phyloP scores from a whole-genome alignment of 2,113 vertebrate genomes.

The Petroica traversi region DNA sequence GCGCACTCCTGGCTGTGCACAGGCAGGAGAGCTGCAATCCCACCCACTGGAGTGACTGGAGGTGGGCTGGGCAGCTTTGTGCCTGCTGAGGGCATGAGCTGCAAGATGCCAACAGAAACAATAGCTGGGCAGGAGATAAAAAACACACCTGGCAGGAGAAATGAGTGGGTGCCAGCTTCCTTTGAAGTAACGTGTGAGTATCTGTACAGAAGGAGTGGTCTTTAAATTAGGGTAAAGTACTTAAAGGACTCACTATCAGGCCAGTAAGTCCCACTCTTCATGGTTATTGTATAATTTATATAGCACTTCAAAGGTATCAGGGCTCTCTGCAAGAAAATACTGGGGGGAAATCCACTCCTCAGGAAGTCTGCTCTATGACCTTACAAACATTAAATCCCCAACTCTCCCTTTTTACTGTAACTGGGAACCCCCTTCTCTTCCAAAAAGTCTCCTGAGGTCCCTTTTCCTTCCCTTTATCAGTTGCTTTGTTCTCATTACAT shows the following conservation, averaged over 20 bases:
- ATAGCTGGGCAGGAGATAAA: not conserved
- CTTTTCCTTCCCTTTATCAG: not conserved
- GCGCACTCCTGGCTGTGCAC: not conserved
- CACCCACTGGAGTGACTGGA: rapidly evolving
- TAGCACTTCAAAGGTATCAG: not conserved
- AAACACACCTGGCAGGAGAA: not conserved
- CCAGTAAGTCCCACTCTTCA: not conserved
- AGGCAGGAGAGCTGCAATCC: not conserved
- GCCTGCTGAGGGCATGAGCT: not conserved
- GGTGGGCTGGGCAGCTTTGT: not conserved
- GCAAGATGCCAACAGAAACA: not conserved
- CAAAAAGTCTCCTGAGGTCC: not conserved
- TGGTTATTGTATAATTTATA: not conserved
- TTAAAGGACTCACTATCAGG: not conserved
- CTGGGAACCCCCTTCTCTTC: not conserved
- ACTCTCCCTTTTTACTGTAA: not conserved
- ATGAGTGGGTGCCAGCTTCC: not conserved
- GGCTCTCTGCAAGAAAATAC: not conserved
- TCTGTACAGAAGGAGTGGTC: not conserved
- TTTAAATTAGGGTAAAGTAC: not conserved
- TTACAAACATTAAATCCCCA: not conserved
- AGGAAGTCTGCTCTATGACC: not conserved
- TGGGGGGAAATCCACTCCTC: not conserved
- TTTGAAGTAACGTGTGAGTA: not conserved
- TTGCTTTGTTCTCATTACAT: not conserved